These are phyloP conservation scores for Resseliella maxima DNA, from an alignment of 2,888 invertebrate species.

Conservation along the genomic window DNA sequence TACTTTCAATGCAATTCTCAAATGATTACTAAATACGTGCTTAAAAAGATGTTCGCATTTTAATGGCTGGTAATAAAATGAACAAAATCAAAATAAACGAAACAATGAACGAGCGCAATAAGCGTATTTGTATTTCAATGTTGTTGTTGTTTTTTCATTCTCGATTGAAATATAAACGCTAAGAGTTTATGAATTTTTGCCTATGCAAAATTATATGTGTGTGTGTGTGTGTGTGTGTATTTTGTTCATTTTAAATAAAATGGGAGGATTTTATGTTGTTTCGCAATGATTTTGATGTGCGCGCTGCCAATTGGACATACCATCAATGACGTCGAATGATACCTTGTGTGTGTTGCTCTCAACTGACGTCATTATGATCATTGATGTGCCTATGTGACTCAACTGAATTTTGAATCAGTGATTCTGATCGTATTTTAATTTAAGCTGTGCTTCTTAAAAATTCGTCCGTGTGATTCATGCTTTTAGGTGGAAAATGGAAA, in stretches of 20 bases:
- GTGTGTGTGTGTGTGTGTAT: no score
- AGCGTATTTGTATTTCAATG: background rate
- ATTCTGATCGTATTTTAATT: background rate
- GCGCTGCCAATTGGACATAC: no score
- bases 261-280: no score
- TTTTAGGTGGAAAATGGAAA: background rate
- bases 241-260: no score
- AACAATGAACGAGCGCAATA: background rate
- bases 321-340: constrained; percentile 33
- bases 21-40: constrained; percentile 44
- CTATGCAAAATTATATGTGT: no score
- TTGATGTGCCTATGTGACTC: no score
- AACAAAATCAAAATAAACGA: constrained; percentile 37
- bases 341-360: background rate
- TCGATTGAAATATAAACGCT: no score
- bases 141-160: no score
- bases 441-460: background rate
- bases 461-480: background rate
- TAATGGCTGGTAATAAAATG: constrained; percentile 19
- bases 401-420: background rate
- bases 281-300: no score
- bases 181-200: no score
- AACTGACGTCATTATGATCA: constrained; percentile 21
- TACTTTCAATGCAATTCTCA: background rate
- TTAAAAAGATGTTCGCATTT: constrained; percentile 26